These are phyloP conservation scores for Agrochola circellaris DNA, from an alignment of 2,888 invertebrate genomes.

Conservation along the genomic window DNA sequence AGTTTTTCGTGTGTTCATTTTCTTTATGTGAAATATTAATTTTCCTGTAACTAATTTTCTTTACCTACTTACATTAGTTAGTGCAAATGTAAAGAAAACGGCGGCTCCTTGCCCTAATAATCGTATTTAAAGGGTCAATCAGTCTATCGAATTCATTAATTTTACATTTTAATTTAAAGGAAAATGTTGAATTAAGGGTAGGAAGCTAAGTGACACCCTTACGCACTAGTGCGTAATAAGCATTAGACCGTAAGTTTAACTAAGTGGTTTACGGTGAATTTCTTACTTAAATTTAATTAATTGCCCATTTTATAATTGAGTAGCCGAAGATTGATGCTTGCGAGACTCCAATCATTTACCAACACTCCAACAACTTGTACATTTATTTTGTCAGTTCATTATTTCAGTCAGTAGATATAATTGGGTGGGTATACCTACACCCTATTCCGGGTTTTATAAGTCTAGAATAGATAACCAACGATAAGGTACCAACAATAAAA, in stretches of 20 bases:
- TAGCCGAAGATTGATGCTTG: background rate
- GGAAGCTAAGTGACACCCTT: background rate
- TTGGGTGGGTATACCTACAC: too few species aligned
- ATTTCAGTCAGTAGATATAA: background rate
- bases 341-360: background rate
- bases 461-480: background rate
- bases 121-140: background rate
- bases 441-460: background rate
- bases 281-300: background rate
- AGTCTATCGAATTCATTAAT: background rate
- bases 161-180: background rate
- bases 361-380: background rate
- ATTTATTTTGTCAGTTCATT: background rate
- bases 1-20: conserved; percentile 33
- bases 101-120: background rate
- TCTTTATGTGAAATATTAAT: conserved; percentile 48
- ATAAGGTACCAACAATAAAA: background rate
- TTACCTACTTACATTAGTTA: too few species aligned
- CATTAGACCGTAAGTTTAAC: background rate
- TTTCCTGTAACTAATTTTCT: conserved; percentile 2
- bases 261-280: background rate
- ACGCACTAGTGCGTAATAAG: background rate
- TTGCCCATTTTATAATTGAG: too few species aligned
- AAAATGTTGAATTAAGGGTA: background rate
- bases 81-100: background rate